Evolutionary conservation across 2,797 vertebrate species (phyloP), one percentile per base, ranked within the genome.

Genomic region (Aldrovandia affinis): DNA sequence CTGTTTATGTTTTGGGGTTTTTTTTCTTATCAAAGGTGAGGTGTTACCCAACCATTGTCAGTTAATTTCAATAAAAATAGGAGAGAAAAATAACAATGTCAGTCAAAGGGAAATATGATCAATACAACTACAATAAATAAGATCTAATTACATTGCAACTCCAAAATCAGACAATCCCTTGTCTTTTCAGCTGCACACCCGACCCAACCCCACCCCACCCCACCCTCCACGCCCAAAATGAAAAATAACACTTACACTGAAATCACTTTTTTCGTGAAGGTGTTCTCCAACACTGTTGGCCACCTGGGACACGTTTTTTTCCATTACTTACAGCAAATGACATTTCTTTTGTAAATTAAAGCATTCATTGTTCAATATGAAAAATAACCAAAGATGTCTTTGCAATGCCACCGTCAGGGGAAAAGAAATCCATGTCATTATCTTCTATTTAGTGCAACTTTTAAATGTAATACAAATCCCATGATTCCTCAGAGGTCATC

Each of bases 371-470:
- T 95, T 94, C 89, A 90, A 89, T 95, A 93, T 86, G 81, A 70
- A 59, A 84, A 84, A 84, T 52, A 52, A 54, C 44, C 20, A 44
- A 78, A 75, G 70, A 78, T 93, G 94, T 96, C 94, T 93, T 95
- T 93, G 93, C 91, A 92, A 94, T 91, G 92, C 91, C 93, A 87
- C 50, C 28, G 61, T 25, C 79, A 59, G 80, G 61, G 44, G 70
- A 84, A 84, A 86, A 12, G 59, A 87, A 87, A 92, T 93, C 94
- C 92, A 93, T 92, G 94, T 95, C 94, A 93, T 92, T 93, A 93
- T 94, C 92, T 95, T 95, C 92, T 94, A 93, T 94, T 95, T 96
- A 96, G 95, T 96, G 96, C 96, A 96, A 96, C 94, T 95, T 94
- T 94, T 86, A 91, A 94, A 93, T 93, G 92, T 92, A 94, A 95